Evolutionary conservation across 2,113 vertebrate species (phyloP), one percentile per base, ranked within the genome.

Genomic region (Orycteropus afer): DNA sequence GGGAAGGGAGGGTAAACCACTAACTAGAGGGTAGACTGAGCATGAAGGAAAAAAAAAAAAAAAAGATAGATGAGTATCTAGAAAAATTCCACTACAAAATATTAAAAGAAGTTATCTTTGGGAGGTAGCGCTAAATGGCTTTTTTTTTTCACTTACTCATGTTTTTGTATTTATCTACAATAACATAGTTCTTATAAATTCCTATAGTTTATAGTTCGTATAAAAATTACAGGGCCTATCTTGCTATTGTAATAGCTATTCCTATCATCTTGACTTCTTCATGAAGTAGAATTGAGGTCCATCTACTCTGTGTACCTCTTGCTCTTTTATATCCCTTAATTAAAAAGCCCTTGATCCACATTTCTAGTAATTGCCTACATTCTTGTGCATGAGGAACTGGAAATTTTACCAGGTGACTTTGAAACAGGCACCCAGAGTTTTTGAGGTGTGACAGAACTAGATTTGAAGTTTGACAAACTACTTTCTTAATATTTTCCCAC

Each of bases 381-480:
- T 83, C 51, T 86, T 61, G 22, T 89, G 17, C n/a, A 74, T 71
- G 37, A 79, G 40, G 55, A 81, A 86, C 37, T 90, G 76, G 55
- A 81, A 94, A 96, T 65, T 83, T 55, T 96, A 42, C 15, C 88
- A 51, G 74, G 59, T 49, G 34, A 55, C 42, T 92, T 92, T 40
- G 42, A 96, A 91, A 94, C 82, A 71, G 78, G 59, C 23, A 93
- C 10, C 53, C 90, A 22, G n/a, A 94, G 73, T 92, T 84, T 88
- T 12, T 86, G 49, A 93, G 83, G 27, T 71, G 85, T 74, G 53
- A 81, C 29, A 90, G n/a, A 90, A 22, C 22, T 77, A 87, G 49
- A 84, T 85, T 61, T 95, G 15, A 91, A 90, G 82, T 91, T 95
- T 71, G 80, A 40, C n/a, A 91, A 96, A 80, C n/a, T 57, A 76